Conservation (phyloP, 2,797 vertebrate genomes). For the Trichosurus vulpecula region DNA sequence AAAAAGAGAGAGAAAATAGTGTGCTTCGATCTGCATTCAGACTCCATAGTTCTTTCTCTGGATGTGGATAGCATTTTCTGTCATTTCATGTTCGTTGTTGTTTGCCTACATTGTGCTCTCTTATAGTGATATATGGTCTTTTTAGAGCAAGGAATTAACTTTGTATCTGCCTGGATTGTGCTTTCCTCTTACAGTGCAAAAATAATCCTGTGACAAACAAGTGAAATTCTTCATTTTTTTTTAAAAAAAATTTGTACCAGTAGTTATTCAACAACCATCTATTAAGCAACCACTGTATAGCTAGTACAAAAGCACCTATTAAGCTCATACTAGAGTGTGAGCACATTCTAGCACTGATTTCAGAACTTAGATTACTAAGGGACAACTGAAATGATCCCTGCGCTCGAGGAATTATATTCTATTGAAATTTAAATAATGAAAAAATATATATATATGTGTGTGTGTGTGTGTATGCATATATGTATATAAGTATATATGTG, state of each 20-base stretch:
- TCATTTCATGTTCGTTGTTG: background rate
- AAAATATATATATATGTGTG: background rate
- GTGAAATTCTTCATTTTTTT: background rate
- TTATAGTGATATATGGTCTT: background rate
- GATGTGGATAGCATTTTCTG: no score
- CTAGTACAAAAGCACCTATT: background rate
- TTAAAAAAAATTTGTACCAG: background rate
- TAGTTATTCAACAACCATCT: background rate
- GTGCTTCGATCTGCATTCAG: no score
- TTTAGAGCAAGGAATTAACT: background rate
- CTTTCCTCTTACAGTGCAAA: background rate
- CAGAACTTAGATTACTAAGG: background rate
- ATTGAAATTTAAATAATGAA: background rate
- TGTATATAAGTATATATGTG: no score
- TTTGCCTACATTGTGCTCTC: background rate
- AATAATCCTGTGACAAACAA: background rate
- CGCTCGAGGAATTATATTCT: background rate
- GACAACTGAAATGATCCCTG: background rate
- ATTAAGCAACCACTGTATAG: background rate
- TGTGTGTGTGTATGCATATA: no score
- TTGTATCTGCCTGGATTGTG: background rate
- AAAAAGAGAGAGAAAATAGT: no score
- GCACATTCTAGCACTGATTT: background rate
- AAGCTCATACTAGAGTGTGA: background rate
- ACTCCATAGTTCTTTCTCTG: no score